These are phyloP conservation scores for Azorinus chamasolen DNA, from an alignment of 2,888 invertebrate genomes.

Conservation along the genomic window DNA sequence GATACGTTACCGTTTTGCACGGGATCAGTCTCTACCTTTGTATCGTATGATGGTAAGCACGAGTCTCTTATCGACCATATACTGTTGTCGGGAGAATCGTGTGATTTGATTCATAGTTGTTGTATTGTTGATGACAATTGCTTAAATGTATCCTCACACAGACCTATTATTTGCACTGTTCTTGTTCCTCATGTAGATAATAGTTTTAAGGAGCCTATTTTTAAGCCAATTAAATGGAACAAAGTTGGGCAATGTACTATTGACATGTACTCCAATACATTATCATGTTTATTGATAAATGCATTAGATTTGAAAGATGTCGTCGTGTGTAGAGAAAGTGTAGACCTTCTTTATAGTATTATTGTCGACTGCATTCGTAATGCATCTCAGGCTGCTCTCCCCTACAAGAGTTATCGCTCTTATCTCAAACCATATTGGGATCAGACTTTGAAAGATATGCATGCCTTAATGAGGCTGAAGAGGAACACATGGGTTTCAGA, in stretches of 20 bases:
- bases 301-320: too few relatives aligned
- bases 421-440: conserved; percentile 11
- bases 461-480: conserved; percentile 6
- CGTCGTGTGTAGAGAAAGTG: too few relatives aligned
- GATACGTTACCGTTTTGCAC: conserved; percentile 4
- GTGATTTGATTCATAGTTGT: neutral
- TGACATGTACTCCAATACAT: too few relatives aligned
- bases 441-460: neutral
- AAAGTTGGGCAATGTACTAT: too few relatives aligned
- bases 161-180: neutral
- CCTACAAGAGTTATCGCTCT: neutral
- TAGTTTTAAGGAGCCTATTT: too few relatives aligned
- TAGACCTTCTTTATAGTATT: neutral
- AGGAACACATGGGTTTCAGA: neutral
- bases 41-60: neutral
- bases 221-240: too few relatives aligned
- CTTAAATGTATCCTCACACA: conserved; percentile 10
- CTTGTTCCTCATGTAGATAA: too few relatives aligned
- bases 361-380: neutral
- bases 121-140: conserved; percentile 6
- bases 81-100: neutral
- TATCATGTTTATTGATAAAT: too few relatives aligned
- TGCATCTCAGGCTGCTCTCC: neutral
- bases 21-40: conserved; percentile 1
- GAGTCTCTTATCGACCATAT: conserved; percentile 15